Base-by-base conservation (phyloP, 2,888 invertebrate genomes). In the Rambutsinella grinnellia region DNA sequence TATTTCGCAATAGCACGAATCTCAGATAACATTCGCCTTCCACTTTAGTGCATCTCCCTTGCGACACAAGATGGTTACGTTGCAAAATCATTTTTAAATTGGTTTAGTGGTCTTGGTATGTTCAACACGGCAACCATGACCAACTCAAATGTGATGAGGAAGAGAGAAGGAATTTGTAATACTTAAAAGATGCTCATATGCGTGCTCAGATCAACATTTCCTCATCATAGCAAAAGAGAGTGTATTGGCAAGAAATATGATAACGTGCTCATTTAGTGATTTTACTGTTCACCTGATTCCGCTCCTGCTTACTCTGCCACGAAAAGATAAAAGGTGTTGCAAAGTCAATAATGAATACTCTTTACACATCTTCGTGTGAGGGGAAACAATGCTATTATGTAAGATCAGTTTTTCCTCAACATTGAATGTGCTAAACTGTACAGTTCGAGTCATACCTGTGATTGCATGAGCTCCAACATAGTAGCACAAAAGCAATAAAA, bases 121-220 rank as follows among this genome's bases (percentile, higher is more conserved):
- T 36, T 36, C 5, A 36, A 26, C 56, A 58, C 28, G 53, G 27
- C 60, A 74, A 74, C 74, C 74, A 74, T 74, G 74, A 74, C 74
- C 74, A 74, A 74, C 66, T 67, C 66, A 60, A 74, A 67, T 51
- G 53, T 62, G 70, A 69, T 44, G 60, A 69, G 68, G 68, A 69
- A 69, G 68, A 69, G 53, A 60, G 23, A 60, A 60, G 60, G 60
- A 36, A 36, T n/a, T n/a, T n/a, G n/a, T n/a, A n/a, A n/a, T n/a
- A n/a, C n/a, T n/a, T n/a, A n/a, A n/a, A n/a, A n/a, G n/a, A n/a
- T n/a, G n/a, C n/a, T n/a, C n/a, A n/a, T n/a, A n/a, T n/a, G n/a
- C n/a, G n/a, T n/a, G n/a, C n/a, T n/a, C n/a, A n/a, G n/a, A n/a
- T n/a, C n/a, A n/a, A n/a, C n/a, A n/a, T n/a, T n/a, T n/a, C n/a